Evolutionary conservation across 1,140 invertebrate genomes (phyloP).

Genomic region (Steinernema khuongi): DNA sequence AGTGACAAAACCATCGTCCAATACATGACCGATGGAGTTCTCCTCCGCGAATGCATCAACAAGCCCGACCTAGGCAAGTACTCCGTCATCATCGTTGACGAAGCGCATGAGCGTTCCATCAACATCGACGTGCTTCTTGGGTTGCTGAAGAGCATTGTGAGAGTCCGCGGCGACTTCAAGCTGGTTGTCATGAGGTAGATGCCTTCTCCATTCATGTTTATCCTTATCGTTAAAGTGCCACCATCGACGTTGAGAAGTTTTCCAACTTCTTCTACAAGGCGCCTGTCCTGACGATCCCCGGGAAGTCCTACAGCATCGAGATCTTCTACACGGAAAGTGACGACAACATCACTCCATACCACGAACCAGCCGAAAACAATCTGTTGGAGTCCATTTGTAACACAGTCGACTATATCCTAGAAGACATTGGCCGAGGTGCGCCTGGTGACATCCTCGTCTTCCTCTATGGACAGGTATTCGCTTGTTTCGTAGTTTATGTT

Average conservation of each 20-base stretch:
- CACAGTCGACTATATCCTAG: conserved; percentile 77
- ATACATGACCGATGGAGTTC: conserved; percentile 31
- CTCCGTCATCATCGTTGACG: conserved; percentile 84
- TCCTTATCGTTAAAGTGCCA: conserved; percentile 73
- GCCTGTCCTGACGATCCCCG: conserved; percentile 90
- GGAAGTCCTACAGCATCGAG: conserved; percentile 73
- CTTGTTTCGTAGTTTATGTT: too few species aligned
- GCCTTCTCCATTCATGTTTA: background rate
- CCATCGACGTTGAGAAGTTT: conserved; percentile 76
- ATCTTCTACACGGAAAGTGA: conserved; percentile 97
- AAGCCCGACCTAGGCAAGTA: conserved; percentile 48
- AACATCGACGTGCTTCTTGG: conserved; percentile 65
- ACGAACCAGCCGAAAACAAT: background rate
- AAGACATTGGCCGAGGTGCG: conserved; percentile 75
- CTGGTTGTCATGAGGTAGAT: conserved; percentile 68
- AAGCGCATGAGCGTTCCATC: conserved; percentile 87
- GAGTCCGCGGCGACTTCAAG: conserved; percentile 86
- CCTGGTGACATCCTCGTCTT: conserved; percentile 85
- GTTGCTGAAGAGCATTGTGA: conserved; percentile 70
- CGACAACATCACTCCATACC: background rate
- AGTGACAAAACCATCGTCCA: background rate
- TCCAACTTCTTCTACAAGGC: conserved; percentile 85
- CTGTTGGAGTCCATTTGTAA: conserved; percentile 66
- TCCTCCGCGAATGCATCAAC: conserved; percentile 44
- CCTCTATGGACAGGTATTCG: conserved; percentile 79